Evolutionary conservation across 1,140 invertebrate genomes (phyloP).

Genomic region (Mactra quadrangularis): DNA sequence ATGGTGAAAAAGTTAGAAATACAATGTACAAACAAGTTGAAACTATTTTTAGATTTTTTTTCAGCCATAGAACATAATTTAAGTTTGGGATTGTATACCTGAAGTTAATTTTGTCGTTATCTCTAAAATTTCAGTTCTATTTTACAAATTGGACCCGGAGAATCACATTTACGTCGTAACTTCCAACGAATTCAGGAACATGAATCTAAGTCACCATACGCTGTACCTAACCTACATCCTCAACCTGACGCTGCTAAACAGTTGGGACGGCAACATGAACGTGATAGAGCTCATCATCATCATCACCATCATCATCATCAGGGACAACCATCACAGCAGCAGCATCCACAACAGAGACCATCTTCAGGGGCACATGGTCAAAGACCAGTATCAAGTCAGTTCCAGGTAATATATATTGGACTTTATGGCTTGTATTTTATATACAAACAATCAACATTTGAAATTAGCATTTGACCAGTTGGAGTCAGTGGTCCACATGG

Average conservation of each 20-base stretch:
- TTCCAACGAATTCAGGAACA: slow-evolving; percentile 97
- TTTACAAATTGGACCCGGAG: slow-evolving; percentile 82
- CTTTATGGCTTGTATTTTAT: too few species aligned
- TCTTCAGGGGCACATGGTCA: slow-evolving; percentile 68
- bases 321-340: slow-evolving; percentile 51
- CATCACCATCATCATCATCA: slow-evolving; percentile 65
- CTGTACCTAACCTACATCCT: slow-evolving; percentile 55
- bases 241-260: slow-evolving; percentile 63
- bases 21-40: too few species aligned
- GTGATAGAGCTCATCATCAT: slow-evolving; percentile 27
- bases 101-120: background rate
- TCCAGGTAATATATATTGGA: slow-evolving; percentile 61
- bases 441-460: too few species aligned
- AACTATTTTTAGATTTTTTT: too few species aligned
- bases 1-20: too few species aligned
- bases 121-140: slow-evolving; percentile 82
- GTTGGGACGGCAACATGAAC: slow-evolving; percentile 56
- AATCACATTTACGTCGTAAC: slow-evolving; percentile 83
- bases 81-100: too few species aligned
- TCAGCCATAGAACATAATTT: too few species aligned
- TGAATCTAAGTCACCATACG: slow-evolving; percentile 73
- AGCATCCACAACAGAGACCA: slow-evolving; percentile 67
- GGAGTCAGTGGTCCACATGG: too few species aligned
- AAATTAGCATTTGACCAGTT: too few species aligned
- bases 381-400: slow-evolving; percentile 71